Evolutionary conservation across 2,113 vertebrate genomes (phyloP).

Genomic region (Pedionomus torquatus): DNA sequence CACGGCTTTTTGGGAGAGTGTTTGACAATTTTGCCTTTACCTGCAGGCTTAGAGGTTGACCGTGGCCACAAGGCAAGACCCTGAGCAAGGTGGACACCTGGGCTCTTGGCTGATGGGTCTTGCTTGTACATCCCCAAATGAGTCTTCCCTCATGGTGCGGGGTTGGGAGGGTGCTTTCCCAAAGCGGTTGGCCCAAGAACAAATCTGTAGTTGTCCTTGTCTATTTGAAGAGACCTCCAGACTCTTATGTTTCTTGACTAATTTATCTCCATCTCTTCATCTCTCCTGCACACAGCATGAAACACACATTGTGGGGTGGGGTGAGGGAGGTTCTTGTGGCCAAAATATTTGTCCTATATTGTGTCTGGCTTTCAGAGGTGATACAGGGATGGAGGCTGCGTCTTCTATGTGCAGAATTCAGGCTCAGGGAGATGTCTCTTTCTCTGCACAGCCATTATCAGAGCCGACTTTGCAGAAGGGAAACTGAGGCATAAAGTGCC

Average conservation of each 20-base stretch:
- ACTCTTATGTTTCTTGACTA: background rate
- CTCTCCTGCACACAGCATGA: background rate
- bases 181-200: rapidly evolving
- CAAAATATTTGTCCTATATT: background rate
- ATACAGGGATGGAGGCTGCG: background rate
- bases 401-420: background rate
- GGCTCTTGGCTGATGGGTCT: background rate
- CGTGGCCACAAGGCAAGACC: background rate
- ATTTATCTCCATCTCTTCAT: background rate
- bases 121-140: background rate
- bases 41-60: background rate
- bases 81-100: background rate
- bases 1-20: background rate
- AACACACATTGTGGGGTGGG: rapidly evolving
- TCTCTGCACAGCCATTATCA: background rate
- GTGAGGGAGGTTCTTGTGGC: rapidly evolving
- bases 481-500: background rate
- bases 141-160: background rate
- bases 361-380: background rate
- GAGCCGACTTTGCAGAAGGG: background rate
- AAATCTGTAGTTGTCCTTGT: background rate
- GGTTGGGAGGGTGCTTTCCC: background rate
- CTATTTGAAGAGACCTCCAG: background rate
- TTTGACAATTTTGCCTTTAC: background rate
- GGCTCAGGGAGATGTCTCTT: background rate